phyloP scores from a whole-genome alignment of 1,140 invertebrate genomes.

The Lineus longissimus region DNA sequence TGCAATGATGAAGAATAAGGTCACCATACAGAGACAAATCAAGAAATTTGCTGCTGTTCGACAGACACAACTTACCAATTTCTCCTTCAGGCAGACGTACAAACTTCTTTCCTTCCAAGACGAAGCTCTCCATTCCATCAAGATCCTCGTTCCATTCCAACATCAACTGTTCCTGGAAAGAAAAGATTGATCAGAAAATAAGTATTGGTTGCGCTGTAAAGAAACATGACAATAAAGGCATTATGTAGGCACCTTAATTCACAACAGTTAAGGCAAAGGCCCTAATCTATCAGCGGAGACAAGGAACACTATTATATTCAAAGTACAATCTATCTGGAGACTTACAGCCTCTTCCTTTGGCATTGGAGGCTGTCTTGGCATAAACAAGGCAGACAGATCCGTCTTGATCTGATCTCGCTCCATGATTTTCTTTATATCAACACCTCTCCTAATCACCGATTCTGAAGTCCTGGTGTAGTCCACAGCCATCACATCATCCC shows the following conservation, averaged over 20 bases:
- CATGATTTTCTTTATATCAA: slow-evolving; percentile 74
- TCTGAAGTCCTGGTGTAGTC: slow-evolving; percentile 98
- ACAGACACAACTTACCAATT: slow-evolving; percentile 63
- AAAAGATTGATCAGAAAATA: slow-evolving; percentile 2
- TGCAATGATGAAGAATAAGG: too few species aligned
- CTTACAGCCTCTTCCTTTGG: slow-evolving; percentile 72
- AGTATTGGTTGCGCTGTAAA: background rate
- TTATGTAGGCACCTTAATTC: too few species aligned
- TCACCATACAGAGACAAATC: too few species aligned
- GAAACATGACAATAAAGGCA: background rate
- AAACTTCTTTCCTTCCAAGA: slow-evolving; percentile 96
- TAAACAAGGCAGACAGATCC: slow-evolving; percentile 92
- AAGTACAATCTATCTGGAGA: too few species aligned
- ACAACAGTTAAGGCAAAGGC: background rate
- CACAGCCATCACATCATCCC: slow-evolving; percentile 99
- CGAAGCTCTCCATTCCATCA: slow-evolving; percentile 87
- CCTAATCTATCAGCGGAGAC: too few species aligned
- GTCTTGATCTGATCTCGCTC: slow-evolving; percentile 64
- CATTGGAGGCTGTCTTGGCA: slow-evolving; percentile 88
- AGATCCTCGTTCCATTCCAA: slow-evolving; percentile 57
- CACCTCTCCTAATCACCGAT: slow-evolving; percentile 92
- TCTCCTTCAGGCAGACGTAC: slow-evolving; percentile 92
- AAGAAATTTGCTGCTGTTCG: background rate
- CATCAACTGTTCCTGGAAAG: slow-evolving; percentile 69
- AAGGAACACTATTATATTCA: too few species aligned